Evolutionary conservation across 1,140 invertebrate species (phyloP), one percentile per base, ranked within the genome.

Genomic region (Atta colombica): DNA sequence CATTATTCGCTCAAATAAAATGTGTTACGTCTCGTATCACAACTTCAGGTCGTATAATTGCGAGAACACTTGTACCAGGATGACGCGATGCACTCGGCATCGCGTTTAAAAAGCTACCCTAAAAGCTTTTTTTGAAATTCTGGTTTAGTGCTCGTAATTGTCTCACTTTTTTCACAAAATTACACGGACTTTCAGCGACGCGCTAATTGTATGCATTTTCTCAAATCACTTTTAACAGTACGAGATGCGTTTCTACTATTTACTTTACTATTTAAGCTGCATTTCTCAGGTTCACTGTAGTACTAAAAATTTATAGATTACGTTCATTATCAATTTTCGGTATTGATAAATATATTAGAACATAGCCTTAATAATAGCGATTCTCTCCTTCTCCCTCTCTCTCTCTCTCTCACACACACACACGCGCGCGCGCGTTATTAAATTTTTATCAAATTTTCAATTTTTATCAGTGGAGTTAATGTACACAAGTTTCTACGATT

Each of bases 1-100:
- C 25, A 75, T 74, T 82, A 88, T 82, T 88, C 78, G 53, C 61
- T 75, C 58, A 78, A 69, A 63, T 72, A 63, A 60, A 87, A 87
- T 72, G 66, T 71, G 49, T 75, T 21, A 16, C 61, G 87, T 81
- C 60, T 60, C 49, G 18, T 16, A 16, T 81, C 31, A 31, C n/a
- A 71, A 53, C 51, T 25, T 58, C 60, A 18, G 16, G 14, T 71
- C n/a, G 8, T 28, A 81, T 58, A 81, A 71, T 58, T 58, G 49
- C 21, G 51, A 18, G 51, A 58, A 58, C 66, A 60, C 53, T 81
- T 71, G 16, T 25, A 49, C 16, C 55, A 35, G 18, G 31, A 7
- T 63, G 28, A 18, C n/a, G 53, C 39, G 5, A 18, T 8, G 53
- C 53, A 31, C 16, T 39, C 49, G 69, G 21, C 3, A 12, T 60